Evolutionary conservation across 92 coral and sea anemone species (phyloP).

Genomic region (Epizoanthus rinbou): DNA sequence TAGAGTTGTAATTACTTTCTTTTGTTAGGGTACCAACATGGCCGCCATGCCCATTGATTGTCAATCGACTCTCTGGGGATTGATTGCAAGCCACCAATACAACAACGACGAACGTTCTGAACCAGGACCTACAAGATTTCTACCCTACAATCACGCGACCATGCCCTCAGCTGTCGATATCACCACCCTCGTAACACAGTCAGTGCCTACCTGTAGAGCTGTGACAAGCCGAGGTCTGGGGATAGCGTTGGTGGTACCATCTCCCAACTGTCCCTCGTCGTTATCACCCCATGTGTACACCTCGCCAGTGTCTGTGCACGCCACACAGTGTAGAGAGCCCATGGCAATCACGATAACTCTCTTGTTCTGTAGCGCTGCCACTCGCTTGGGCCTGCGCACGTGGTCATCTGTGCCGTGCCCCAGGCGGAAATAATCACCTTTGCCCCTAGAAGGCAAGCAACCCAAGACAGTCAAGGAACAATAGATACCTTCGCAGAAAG

Average conservation of each 20-base stretch:
- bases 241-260: slow-evolving; percentile 94
- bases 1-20: too few species aligned
- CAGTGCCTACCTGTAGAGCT: slow-evolving; percentile 85
- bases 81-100: too few species aligned
- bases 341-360: slow-evolving; percentile 92
- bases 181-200: not conserved
- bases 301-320: slow-evolving; percentile 95
- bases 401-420: slow-evolving; percentile 99
- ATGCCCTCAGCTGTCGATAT: not conserved
- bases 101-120: too few species aligned
- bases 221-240: slow-evolving; percentile 94
- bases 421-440: slow-evolving; percentile 96
- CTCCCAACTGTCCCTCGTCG: slow-evolving; percentile 99
- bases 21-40: too few species aligned
- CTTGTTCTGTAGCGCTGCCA: slow-evolving; percentile 87
- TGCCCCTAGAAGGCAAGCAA: slow-evolving; percentile 73
- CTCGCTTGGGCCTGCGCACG: slow-evolving; percentile 97
- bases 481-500: not conserved
- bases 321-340: slow-evolving; percentile 97
- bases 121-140: too few species aligned
- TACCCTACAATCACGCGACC: too few species aligned
- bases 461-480: not conserved
- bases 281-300: slow-evolving; percentile 99
- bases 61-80: too few species aligned
- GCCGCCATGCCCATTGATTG: too few species aligned